phyloP scores from a whole-genome alignment of 1,140 invertebrate genomes.

The Lepidurus apus region DNA sequence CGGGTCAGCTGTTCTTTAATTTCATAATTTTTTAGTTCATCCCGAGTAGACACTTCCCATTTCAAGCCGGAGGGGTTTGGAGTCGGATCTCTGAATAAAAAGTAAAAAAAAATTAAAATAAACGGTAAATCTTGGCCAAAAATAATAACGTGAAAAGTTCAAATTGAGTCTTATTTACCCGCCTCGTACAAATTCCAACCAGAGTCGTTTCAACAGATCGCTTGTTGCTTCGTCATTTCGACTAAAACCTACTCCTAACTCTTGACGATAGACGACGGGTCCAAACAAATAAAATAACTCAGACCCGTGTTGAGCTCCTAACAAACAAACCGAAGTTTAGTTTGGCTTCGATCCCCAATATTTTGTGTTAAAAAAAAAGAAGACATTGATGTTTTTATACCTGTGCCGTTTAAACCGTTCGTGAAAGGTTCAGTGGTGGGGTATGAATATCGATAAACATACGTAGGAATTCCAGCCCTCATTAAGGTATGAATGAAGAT shows the following conservation, averaged over 20 bases:
- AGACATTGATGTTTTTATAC: slow-evolving; percentile 31
- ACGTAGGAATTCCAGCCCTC: slow-evolving; percentile 36
- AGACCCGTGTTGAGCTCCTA: slow-evolving; percentile 56
- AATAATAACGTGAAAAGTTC: neutral
- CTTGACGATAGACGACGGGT: slow-evolving; percentile 52
- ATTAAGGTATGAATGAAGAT: slow-evolving; percentile 41
- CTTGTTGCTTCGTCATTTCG: slow-evolving; percentile 54
- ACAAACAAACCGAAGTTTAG: slow-evolving; percentile 33
- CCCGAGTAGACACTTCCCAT: slow-evolving; percentile 33
- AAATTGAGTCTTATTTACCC: slow-evolving; percentile 47
- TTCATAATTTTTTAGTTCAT: slow-evolving; percentile 32
- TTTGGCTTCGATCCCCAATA: neutral
- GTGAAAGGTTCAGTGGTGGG: slow-evolving; percentile 47
- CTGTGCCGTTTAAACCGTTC: slow-evolving; percentile 38
- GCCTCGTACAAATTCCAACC: slow-evolving; percentile 56
- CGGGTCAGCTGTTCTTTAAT: slow-evolving; percentile 30
- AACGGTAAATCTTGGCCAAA: neutral
- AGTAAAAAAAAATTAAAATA: neutral
- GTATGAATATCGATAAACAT: slow-evolving; percentile 47
- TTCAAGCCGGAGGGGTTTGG: slow-evolving; percentile 46
- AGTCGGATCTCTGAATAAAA: slow-evolving; percentile 46
- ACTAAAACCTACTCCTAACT: slow-evolving; percentile 49
- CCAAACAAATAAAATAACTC: slow-evolving; percentile 60
- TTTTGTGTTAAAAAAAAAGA: neutral
- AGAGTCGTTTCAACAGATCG: slow-evolving; percentile 51